Base-by-base conservation (phyloP, 2,113 vertebrate species). In the Meriones unguiculatus region DNA sequence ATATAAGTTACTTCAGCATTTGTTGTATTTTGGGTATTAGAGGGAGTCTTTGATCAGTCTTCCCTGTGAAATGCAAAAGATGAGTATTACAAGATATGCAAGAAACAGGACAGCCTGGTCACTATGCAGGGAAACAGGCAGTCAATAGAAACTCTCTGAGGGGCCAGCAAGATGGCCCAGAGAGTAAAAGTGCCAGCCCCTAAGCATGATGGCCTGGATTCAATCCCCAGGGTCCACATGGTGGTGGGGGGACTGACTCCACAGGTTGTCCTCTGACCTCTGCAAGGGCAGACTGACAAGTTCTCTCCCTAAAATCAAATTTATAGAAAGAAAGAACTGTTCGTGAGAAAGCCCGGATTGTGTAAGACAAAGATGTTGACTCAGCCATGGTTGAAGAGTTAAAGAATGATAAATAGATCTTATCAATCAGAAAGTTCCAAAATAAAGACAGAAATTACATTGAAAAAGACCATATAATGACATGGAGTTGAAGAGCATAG, bases 351-450 rank as follows among this genome's bases (percentile, higher is more conserved):
- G 7, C 25, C 15, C 28, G 94, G 32, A 82, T 46, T 92, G 54
- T n/a, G 20, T 59, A 82, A 59, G 57, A 46, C 32, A 94, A 69
- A 41, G 94, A 67, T 28, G 11, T 7, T 54, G 72, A 90, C 57
- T 73, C 64, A 69, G 64, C 32, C 50, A 85, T 41, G 22, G 73
- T 96, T 0, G 82, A 69, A 96, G 38, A 95, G 78, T 57, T 69
- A 93, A 96, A 20, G 22, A 17, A 85, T 46, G 67, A 62, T 52
- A 87, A 80, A 46, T 4, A 38, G 70, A 30, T 59, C 54, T 75
- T 69, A 91, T 25, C 17, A 93, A 89, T 69, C 46, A 95, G 70
- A 86, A 67, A 65, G 62, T 69, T 62, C 25, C 22, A 96, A 90
- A 94, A 75, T 12, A 24, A 13, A 85, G n/a, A 65, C 8, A 77